These are phyloP conservation scores for Hydractinia echinata DNA, from an alignment of 30 jellyfish, hydroid and myxozoan genomes.

Conservation along the genomic window DNA sequence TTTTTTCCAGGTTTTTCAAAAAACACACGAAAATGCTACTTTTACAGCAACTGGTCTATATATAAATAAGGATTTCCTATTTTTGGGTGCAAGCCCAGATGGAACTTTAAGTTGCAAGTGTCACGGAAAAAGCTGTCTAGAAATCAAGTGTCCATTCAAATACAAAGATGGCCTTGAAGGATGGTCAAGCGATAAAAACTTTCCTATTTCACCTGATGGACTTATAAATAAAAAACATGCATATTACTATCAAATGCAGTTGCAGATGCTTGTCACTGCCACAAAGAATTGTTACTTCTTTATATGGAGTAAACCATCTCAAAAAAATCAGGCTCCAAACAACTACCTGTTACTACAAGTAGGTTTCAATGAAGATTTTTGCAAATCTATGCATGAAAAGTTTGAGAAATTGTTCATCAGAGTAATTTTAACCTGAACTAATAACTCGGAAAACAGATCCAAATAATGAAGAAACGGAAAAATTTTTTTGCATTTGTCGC, in stretches of 20 bases:
- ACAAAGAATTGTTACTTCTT: constrained; percentile 11
- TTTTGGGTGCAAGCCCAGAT: constrained; percentile 13
- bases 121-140: neutral
- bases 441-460: neutral
- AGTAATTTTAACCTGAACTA: neutral
- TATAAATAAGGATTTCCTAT: neutral
- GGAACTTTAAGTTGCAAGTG: neutral
- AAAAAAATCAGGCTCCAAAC: neutral
- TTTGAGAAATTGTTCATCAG: neutral
- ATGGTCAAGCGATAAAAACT: no score
- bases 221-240: constrained; percentile 16
- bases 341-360: constrained; percentile 18
- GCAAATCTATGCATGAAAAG: constrained; percentile 13
- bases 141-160: no score
- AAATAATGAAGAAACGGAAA: constrained; percentile 7
- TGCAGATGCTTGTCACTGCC: constrained; percentile 38
- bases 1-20: neutral
- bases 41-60: constrained; percentile 1
- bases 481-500: constrained; percentile 12
- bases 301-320: neutral
- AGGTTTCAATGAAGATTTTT: constrained; percentile 11
- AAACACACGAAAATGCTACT: neutral
- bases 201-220: constrained; percentile 13
- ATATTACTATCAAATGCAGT: constrained; percentile 44
- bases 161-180: no score